phyloP scores from a whole-genome alignment of 2,797 vertebrate genomes.

The Somateria mollissima region DNA sequence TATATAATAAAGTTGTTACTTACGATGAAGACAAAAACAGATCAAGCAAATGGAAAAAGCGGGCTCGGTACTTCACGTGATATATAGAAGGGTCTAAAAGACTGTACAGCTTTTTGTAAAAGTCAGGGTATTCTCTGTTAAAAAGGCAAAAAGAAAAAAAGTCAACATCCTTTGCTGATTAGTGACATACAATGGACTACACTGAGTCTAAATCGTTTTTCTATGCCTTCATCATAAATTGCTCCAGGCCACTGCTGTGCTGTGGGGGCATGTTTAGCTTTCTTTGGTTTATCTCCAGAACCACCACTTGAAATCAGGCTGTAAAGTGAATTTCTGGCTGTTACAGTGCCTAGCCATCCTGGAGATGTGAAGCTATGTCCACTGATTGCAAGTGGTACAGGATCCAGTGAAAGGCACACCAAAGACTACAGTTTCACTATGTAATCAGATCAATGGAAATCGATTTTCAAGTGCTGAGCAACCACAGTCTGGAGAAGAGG shows the following conservation, averaged over 20 bases:
- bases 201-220: neutral
- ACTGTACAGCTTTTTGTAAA: conserved; percentile 93
- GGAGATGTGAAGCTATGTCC: neutral
- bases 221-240: neutral
- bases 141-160: neutral
- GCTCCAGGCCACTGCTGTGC: neutral
- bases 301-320: neutral
- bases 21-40: conserved; percentile 95
- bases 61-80: conserved; percentile 92
- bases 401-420: neutral
- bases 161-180: neutral
- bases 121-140: conserved; percentile 94
- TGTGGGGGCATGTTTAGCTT: neutral
- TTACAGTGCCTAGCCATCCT: neutral
- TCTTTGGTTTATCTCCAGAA: neutral
- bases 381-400: neutral
- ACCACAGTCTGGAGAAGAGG: neutral
- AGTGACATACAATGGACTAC: neutral
- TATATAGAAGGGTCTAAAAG: conserved; percentile 93
- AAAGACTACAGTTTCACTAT: neutral
- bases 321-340: neutral
- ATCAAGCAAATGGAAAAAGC: conserved; percentile 92
- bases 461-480: neutral
- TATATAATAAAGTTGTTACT: conserved; percentile 33
- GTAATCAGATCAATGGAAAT: conserved; percentile 13